Conservation (phyloP, 2,113 vertebrate genomes). For the Brevimyrus niger region DNA sequence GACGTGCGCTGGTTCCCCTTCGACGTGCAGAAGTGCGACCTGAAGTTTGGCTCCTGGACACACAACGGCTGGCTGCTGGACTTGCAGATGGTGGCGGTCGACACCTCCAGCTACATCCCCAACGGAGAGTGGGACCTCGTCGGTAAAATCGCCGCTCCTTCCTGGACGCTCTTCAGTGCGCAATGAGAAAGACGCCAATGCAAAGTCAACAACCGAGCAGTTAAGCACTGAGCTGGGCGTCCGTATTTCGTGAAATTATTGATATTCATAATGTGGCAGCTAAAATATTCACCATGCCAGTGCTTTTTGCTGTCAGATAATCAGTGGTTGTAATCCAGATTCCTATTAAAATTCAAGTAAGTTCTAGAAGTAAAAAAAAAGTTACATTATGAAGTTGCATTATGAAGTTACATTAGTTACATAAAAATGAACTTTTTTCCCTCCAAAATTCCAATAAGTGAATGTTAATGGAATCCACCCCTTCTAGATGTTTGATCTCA, state of each 20-base stretch:
- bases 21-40: conserved; percentile 81
- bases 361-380: neutral
- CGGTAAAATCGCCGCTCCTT: conserved; percentile 57
- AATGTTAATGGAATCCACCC: neutral
- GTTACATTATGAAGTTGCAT: too few relatives aligned
- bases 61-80: conserved; percentile 83
- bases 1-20: conserved; percentile 90
- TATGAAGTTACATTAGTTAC: too few relatives aligned
- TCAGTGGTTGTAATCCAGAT: neutral
- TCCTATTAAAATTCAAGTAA: neutral
- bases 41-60: conserved; percentile 89
- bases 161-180: neutral
- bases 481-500: neutral
- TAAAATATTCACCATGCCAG: neutral
- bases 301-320: neutral
- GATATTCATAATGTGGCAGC: neutral
- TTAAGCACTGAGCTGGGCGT: neutral
- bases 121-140: conserved; percentile 89
- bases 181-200: neutral
- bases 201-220: neutral
- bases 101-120: conserved; percentile 79
- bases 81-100: conserved; percentile 80
- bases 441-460: neutral
- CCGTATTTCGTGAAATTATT: neutral
- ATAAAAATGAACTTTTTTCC: neutral